phyloP scores from a whole-genome alignment of 2,797 vertebrate species.

The Galago senegalensis region DNA sequence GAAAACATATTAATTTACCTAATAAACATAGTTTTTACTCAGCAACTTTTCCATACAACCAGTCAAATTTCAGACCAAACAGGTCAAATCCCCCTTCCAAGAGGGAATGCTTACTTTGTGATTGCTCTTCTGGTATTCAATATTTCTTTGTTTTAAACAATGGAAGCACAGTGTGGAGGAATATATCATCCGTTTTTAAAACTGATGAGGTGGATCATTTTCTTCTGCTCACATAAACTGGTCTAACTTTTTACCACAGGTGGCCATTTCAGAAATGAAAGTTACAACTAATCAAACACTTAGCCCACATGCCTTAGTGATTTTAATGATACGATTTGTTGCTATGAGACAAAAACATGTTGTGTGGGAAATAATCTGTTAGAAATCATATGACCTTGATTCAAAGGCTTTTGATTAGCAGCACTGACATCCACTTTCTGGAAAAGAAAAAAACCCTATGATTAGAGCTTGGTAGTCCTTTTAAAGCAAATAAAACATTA shows the following conservation, averaged over 20 bases:
- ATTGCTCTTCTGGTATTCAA: not conserved
- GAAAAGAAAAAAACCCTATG: constrained; percentile 76
- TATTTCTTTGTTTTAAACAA: constrained; percentile 58
- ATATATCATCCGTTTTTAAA: constrained; percentile 36
- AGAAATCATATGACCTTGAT: constrained; percentile 83
- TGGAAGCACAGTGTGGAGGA: constrained; percentile 1
- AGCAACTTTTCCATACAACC: constrained; percentile 41
- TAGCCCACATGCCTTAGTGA: constrained; percentile 78
- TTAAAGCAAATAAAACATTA: constrained; percentile 79
- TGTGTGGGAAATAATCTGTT: constrained; percentile 81
- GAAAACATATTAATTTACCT: not conserved
- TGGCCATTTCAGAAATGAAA: constrained; percentile 77
- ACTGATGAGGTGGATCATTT: constrained; percentile 56
- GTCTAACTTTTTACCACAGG: constrained; percentile 65
- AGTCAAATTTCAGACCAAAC: constrained; percentile 37
- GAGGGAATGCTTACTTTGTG: constrained; percentile 13
- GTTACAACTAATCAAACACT: constrained; percentile 80
- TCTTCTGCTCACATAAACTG: constrained; percentile 41
- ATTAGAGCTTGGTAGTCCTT: constrained; percentile 75
- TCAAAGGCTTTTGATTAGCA: constrained; percentile 83
- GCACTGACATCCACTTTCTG: constrained; percentile 72
- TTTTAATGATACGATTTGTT: constrained; percentile 84
- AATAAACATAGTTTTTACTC: not conserved
- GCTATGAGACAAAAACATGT: constrained; percentile 86
- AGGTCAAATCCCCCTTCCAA: constrained; percentile 31